Base-by-base conservation (phyloP, 2,113 vertebrate genomes). In the Microtus pennsylvanicus region DNA sequence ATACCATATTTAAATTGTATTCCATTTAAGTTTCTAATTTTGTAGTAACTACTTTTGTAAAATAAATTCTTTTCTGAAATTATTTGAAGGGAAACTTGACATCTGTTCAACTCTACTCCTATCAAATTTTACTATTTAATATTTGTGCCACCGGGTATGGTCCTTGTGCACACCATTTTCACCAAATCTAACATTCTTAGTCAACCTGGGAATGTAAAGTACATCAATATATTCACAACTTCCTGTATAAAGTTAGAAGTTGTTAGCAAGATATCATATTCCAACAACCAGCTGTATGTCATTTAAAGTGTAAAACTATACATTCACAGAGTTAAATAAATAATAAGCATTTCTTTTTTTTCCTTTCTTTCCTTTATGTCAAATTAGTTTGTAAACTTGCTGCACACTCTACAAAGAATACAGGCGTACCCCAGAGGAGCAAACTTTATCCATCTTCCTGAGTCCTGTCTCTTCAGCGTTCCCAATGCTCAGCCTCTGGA, bases 1-100 rank as follows among this genome's bases (percentile, higher is more conserved):
- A 38, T 38, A 67, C 21, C 33, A 92, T 81, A 81, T 72, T 87
- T 72, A 77, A 81, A 76, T 10, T 38, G 17, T 11, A 86, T 63
- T 35, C 5, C 38, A 70, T n/a, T 93, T 91, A 13, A 86, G 82
- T 92, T 80, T 21, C 19, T 82, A 65, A 94, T 93, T 89, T 75
- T 87, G 55, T 14, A 87, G 13, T 17, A 65, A 30, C 87, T 85
- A 55, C 50, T 90, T 96, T 93, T 28, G 45, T 55, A 58, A 94
- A 87, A 52, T 69, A 33, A 70, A 61, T 52, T 55, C 17, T 83
- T 61, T 28, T 70, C 1, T 90, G 13, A 45, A 45, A 30, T 58
- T 75, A 12, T 45, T 91, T 69, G 11, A 83, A 91, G n/a, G 42
- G 19, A 63, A 19, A 22, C 13, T 74, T 77, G 72, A 16, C 5